Evolutionary conservation across 2,113 vertebrate species (phyloP).

Genomic region (Andinoacara biseriatus): DNA sequence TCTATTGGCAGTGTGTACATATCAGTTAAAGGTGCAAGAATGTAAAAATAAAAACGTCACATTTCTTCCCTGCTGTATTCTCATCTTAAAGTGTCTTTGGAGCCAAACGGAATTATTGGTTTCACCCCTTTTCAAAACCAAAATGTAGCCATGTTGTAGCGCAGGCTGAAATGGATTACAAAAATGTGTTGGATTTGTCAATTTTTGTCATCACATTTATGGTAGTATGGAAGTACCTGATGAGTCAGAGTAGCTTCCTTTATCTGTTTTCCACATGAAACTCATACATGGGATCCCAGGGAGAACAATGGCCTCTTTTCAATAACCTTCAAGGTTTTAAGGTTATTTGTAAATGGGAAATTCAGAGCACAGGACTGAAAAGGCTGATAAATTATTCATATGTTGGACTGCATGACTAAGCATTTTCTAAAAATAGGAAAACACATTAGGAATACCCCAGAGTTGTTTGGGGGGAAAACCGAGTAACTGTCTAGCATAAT

Average conservation of each 20-base stretch:
- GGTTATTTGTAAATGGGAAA: not conserved
- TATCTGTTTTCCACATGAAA: not conserved
- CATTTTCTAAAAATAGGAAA: constrained; percentile 21
- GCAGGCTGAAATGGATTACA: not conserved
- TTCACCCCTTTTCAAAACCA: not conserved
- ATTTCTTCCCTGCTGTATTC: not conserved
- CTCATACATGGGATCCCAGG: not conserved
- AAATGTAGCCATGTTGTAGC: not conserved
- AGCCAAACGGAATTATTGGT: not conserved
- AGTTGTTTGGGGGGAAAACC: not conserved
- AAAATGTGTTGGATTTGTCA: not conserved
- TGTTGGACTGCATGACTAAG: not conserved
- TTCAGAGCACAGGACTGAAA: not conserved
- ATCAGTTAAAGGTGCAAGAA: no score
- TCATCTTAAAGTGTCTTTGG: not conserved
- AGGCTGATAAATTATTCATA: constrained; percentile 22
- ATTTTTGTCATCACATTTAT: not conserved
- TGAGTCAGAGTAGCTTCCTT: not conserved
- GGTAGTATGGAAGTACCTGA: not conserved
- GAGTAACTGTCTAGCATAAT: not conserved
- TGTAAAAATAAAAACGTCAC: not conserved
- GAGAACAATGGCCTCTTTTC: not conserved
- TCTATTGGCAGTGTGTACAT: no score
- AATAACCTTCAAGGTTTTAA: not conserved
- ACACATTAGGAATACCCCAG: not conserved